Evolutionary conservation across 2,113 vertebrate species (phyloP).

Genomic region (Lophotis ruficrista): DNA sequence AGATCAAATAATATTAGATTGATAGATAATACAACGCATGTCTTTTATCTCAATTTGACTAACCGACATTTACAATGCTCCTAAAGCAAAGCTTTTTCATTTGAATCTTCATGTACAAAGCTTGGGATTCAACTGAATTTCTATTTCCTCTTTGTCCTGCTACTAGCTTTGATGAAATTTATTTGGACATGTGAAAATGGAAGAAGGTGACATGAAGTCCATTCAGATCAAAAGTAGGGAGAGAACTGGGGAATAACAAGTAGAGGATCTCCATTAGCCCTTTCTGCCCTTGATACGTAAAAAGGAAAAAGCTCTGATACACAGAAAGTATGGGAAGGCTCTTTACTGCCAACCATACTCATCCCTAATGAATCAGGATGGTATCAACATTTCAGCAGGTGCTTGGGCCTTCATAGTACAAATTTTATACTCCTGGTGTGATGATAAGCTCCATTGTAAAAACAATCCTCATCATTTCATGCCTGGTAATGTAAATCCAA

Average conservation of each 20-base stretch:
- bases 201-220: neutral
- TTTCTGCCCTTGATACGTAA: neutral
- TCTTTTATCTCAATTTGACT: conserved; percentile 14
- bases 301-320: neutral
- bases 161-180: neutral
- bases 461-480: neutral
- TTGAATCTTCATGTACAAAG: neutral
- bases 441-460: neutral
- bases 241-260: neutral
- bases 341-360: neutral
- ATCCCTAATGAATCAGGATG: neutral
- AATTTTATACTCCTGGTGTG: neutral
- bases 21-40: neutral
- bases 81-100: neutral
- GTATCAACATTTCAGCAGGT: neutral
- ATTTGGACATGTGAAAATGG: neutral
- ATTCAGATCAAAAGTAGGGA: neutral
- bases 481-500: neutral
- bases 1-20: conserved; percentile 7
- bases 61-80: neutral
- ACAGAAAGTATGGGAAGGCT: neutral
- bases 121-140: neutral
- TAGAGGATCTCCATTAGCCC: neutral
- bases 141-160: neutral
- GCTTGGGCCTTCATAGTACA: neutral